Evolutionary conservation across 1,140 invertebrate genomes (phyloP).

Genomic region (Leptoteleia sp.): DNA sequence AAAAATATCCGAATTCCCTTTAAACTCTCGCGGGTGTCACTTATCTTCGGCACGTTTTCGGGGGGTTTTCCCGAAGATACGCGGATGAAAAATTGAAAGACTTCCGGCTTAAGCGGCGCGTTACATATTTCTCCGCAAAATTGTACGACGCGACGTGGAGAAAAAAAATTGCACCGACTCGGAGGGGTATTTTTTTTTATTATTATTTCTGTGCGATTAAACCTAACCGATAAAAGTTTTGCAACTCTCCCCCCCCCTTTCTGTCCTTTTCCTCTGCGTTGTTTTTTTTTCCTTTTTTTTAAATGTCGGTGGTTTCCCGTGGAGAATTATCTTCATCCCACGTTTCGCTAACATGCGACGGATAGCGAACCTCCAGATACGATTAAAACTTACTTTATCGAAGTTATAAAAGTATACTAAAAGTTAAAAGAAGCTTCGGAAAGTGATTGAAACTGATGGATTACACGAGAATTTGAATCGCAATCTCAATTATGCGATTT

Average conservation of each 20-base stretch:
- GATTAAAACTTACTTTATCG: conserved; percentile 64
- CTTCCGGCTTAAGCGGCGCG: neutral
- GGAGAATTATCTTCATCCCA: conserved; percentile 53
- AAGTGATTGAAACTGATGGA: conserved; percentile 53
- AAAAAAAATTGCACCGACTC: conserved; percentile 24
- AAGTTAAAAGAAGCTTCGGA: conserved; percentile 51
- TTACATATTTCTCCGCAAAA: conserved; percentile 7
- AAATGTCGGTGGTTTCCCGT: conserved; percentile 47
- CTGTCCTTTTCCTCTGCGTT: too few relatives aligned
- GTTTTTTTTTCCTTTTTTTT: too few relatives aligned
- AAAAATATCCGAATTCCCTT: neutral
- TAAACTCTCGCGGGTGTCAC: too few relatives aligned
- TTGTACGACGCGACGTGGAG: too few relatives aligned
- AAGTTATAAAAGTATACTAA: conserved; percentile 61
- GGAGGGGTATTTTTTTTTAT: too few relatives aligned
- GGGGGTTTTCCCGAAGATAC: neutral
- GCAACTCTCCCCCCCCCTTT: too few relatives aligned
- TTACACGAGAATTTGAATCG: conserved; percentile 33
- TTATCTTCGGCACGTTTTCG: neutral
- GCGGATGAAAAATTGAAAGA: conserved; percentile 1
- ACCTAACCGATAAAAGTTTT: conserved; percentile 53
- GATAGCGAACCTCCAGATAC: conserved; percentile 46
- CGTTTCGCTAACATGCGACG: conserved; percentile 45
- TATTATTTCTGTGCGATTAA: conserved; percentile 54
- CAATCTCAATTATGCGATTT: conserved; percentile 29